These are phyloP conservation scores for Callopanchax toddi DNA, from an alignment of 2,113 vertebrate genomes.

Conservation along the genomic window DNA sequence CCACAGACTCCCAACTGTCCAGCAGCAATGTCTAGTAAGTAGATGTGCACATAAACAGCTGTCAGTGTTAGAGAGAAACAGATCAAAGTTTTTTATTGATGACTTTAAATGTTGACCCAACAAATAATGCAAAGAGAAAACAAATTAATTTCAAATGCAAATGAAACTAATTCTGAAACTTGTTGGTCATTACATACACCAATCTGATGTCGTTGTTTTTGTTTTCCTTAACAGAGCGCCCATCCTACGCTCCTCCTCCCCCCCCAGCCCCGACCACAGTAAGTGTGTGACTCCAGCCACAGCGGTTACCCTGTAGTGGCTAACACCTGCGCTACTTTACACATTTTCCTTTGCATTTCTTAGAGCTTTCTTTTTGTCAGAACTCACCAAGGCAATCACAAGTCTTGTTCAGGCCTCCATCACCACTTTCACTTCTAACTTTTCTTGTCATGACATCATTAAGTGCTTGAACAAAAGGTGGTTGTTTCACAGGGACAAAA, in stretches of 20 bases:
- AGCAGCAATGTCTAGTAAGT: constrained; percentile 78
- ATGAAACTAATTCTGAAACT: neutral
- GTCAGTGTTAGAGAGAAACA: neutral
- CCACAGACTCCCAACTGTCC: constrained; percentile 13
- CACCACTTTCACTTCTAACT: constrained; percentile 42
- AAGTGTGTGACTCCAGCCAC: constrained; percentile 78
- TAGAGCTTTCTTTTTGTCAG: constrained; percentile 27
- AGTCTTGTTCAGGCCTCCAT: constrained; percentile 24
- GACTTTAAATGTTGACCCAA: too few species aligned
- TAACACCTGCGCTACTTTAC: neutral
- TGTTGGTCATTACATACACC: neutral
- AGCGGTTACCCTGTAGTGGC: neutral
- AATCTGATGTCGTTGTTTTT: neutral
- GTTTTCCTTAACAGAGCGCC: constrained; percentile 85
- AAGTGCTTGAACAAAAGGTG: neutral
- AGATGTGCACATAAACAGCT: neutral
- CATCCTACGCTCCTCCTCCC: constrained; percentile 96
- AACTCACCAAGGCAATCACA: constrained; percentile 9
- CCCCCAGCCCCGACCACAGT: constrained; percentile 96
- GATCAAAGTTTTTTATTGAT: neutral
- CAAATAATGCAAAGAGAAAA: neutral
- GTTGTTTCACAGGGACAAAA: neutral
- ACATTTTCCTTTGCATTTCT: constrained; percentile 10
- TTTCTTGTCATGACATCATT: constrained; percentile 28
- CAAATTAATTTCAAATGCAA: neutral